A percentile compares a stretch with the other conserved stretches of the same genome.
Evolutionary conservation across 1,140 invertebrate species (phyloP).

Genomic region (Conopomorpha cramerella): DNA sequence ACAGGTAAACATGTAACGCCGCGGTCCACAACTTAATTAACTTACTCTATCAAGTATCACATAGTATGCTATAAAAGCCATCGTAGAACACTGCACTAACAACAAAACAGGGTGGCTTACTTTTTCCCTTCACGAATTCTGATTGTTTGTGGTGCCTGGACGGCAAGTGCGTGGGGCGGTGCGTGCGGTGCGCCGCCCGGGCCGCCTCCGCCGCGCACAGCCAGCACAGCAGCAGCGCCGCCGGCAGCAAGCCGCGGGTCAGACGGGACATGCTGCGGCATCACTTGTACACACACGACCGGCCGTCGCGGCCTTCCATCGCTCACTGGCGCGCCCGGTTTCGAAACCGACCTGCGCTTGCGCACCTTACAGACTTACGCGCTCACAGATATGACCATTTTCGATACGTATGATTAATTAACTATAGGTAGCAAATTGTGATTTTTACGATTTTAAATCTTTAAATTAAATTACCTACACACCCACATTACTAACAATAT

Average conservation of each 20-base stretch:
- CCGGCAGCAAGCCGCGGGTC: constrained; percentile 36
- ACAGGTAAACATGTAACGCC: no score
- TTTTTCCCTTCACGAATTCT: constrained; percentile 55
- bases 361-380: constrained; percentile 12
- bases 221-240: constrained; percentile 38
- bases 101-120: no score
- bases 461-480: not conserved
- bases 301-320: constrained; percentile 37
- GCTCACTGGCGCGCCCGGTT: constrained; percentile 42
- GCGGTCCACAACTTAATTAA: no score
- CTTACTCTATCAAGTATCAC: no score
- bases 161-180: constrained; percentile 22
- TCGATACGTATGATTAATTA: not conserved
- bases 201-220: constrained; percentile 23
- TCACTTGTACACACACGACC: constrained; percentile 43
- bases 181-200: constrained; percentile 18
- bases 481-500: no score
- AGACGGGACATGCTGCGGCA: constrained; percentile 48
- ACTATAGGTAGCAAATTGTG: constrained; percentile 15
- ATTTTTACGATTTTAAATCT: not conserved
- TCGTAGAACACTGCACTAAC: no score
- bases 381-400: constrained; percentile 14
- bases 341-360: constrained; percentile 23
- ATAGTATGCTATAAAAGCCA: no score
- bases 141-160: constrained; percentile 35